phyloP scores from a whole-genome alignment of 2,888 invertebrate species.

The Choristoneura rosaceana region DNA sequence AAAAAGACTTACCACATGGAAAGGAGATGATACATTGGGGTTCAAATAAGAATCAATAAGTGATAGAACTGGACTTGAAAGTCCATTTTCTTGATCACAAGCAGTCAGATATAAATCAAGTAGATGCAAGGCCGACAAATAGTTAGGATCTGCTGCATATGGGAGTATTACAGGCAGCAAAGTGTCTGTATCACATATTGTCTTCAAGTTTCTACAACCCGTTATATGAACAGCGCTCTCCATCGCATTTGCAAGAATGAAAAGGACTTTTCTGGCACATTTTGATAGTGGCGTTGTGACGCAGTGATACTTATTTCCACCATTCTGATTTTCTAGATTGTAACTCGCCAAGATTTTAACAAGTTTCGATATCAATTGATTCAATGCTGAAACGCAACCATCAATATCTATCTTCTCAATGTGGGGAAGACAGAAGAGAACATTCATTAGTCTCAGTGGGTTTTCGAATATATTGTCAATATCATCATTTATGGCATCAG shows the following conservation, averaged over 20 bases:
- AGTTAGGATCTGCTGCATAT: conserved; percentile 74
- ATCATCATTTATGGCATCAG: conserved; percentile 64
- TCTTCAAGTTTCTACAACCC: conserved; percentile 74
- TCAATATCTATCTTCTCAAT: conserved; percentile 75
- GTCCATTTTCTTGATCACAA: conserved; percentile 75
- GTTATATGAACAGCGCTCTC: conserved; percentile 87
- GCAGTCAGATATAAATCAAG: conserved; percentile 84
- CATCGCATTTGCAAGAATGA: conserved; percentile 84
- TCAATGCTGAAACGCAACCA: conserved; percentile 61
- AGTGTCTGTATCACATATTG: conserved; percentile 73
- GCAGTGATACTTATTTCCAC: conserved; percentile 64
- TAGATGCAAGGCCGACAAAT: conserved; percentile 79
- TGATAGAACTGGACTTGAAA: conserved; percentile 72
- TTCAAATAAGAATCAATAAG: conserved; percentile 84
- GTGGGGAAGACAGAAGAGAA: conserved; percentile 85
- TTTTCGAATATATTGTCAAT: conserved; percentile 68
- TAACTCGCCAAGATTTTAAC: conserved; percentile 62
- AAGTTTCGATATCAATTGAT: conserved; percentile 66
- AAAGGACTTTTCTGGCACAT: conserved; percentile 77
- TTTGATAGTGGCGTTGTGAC: conserved; percentile 64
- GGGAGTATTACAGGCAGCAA: conserved; percentile 76
- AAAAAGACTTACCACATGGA: conserved; percentile 86
- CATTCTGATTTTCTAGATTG: conserved; percentile 63
- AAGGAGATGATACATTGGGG: conserved; percentile 88
- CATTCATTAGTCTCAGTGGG: conserved; percentile 75